phyloP scores from a whole-genome alignment of 2,113 vertebrate genomes.

The Oryzias javanicus region DNA sequence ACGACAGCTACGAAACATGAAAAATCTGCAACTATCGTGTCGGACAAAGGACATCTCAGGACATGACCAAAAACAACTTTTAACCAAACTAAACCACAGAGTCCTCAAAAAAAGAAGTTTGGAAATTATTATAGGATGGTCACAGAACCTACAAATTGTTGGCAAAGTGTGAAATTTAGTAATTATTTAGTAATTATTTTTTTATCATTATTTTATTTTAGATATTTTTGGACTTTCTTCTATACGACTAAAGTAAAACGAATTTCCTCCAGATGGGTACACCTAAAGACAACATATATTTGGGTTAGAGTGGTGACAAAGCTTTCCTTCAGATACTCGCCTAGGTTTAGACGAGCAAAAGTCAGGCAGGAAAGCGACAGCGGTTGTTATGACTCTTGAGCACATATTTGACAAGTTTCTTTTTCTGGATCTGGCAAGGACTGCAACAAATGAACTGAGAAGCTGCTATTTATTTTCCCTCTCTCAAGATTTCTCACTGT shows the following conservation, averaged over 20 bases:
- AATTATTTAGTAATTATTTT: no score
- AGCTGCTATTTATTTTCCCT: conserved; percentile 56
- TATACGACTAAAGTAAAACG: neutral
- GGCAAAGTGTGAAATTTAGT: no score
- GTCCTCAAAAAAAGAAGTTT: no score
- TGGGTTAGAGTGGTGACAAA: conserved; percentile 16
- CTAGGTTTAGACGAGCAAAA: conserved; percentile 48
- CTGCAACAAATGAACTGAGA: conserved; percentile 61
- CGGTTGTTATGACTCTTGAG: conserved; percentile 39
- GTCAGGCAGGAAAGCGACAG: conserved; percentile 28
- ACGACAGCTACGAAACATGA: no score
- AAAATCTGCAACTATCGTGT: no score
- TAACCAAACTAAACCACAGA: no score
- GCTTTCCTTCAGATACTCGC: conserved; percentile 10
- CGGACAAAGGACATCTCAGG: no score
- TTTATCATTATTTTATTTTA: no score
- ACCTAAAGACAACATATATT: neutral
- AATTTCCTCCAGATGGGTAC: neutral
- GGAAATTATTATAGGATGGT: no score
- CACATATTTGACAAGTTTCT: conserved; percentile 53
- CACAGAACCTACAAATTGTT: no score
- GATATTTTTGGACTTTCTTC: no score
- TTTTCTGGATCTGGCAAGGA: conserved; percentile 46
- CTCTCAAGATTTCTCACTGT: conserved; percentile 11
- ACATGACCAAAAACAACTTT: no score